These are phyloP conservation scores for Perizoma flavofasciatum DNA, from an alignment of 2,888 invertebrate species.

Conservation along the genomic window DNA sequence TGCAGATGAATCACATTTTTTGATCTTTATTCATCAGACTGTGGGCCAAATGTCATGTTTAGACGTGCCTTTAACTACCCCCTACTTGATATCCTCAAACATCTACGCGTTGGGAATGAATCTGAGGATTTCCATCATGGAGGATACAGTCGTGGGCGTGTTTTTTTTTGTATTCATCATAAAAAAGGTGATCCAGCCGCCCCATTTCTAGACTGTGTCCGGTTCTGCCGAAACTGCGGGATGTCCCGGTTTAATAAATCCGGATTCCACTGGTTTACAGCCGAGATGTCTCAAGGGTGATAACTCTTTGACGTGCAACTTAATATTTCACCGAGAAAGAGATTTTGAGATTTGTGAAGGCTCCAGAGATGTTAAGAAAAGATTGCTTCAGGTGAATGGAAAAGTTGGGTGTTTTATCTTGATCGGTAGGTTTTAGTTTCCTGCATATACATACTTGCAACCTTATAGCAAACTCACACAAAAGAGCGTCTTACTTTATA, in stretches of 20 bases:
- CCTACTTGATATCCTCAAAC: no score
- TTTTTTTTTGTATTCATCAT: no score
- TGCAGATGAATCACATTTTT: no score
- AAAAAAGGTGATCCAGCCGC: not conserved
- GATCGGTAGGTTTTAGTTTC: not conserved
- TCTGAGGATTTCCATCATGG: no score
- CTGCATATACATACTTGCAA: not conserved
- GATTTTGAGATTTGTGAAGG: constrained; percentile 29
- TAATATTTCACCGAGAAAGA: constrained; percentile 40
- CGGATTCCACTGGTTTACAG: constrained; percentile 25
- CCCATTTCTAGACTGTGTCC: not conserved
- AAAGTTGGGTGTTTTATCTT: not conserved
- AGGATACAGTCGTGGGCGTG: no score
- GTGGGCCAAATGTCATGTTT: no score
- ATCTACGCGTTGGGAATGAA: no score
- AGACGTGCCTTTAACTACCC: no score
- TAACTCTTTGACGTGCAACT: constrained; percentile 41
- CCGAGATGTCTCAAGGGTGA: constrained; percentile 38
- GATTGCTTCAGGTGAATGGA: not conserved
- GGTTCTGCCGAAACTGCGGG: constrained; percentile 15
- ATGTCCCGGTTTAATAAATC: constrained; percentile 34
- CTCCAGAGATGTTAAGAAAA: constrained; percentile 16
- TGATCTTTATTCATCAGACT: no score
- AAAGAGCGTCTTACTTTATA: no score
- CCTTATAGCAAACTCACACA: no score